Percentiles rank a stretch among this genome's conserved stretches.
These are phyloP conservation scores for Rotaria socialis DNA, from an alignment of 2,888 invertebrate species.

Conservation along the genomic window DNA sequence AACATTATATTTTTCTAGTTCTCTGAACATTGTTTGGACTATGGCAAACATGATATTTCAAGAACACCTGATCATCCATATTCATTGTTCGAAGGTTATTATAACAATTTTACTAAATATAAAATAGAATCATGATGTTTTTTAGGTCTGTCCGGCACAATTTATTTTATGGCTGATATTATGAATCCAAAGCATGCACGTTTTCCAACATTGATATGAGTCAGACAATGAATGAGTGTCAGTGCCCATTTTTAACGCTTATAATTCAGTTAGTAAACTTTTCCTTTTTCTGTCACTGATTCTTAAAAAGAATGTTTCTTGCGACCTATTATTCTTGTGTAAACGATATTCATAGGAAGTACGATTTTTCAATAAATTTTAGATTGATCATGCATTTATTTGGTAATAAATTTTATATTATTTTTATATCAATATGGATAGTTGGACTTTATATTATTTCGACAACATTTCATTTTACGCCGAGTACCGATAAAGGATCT, in stretches of 20 bases:
- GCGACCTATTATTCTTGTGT: no score
- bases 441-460: background rate
- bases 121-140: background rate
- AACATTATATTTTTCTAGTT: background rate
- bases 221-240: background rate
- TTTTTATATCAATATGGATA: conserved; percentile 26
- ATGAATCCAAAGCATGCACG: conserved; percentile 70
- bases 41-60: conserved; percentile 36
- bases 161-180: conserved; percentile 75
- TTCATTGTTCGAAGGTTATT: conserved; percentile 74
- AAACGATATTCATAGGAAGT: no score
- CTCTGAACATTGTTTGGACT: background rate
- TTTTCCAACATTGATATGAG: conserved; percentile 65
- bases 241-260: background rate
- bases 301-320: no score
- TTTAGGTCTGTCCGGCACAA: conserved; percentile 77
- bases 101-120: no score
- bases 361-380: background rate
- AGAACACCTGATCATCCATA: conserved; percentile 72
- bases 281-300: no score
- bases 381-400: background rate
- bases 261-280: no score
- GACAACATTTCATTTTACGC: background rate
- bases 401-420: background rate
- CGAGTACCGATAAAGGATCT: background rate